Conservation (phyloP, 2,113 vertebrate genomes). For the Cephalophus harveyi region DNA sequence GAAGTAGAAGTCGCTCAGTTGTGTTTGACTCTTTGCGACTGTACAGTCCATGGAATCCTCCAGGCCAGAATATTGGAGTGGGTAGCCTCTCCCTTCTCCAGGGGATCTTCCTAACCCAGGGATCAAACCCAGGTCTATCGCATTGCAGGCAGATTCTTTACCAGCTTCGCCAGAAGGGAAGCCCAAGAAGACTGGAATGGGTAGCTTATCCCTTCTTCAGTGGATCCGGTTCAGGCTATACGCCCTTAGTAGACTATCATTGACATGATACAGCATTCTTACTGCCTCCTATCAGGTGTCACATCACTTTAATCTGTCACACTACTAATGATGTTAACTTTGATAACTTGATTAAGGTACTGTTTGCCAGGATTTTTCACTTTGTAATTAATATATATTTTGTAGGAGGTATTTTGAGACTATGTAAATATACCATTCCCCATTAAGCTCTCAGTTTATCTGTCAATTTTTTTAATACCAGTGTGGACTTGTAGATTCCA, state of each 20-base stretch:
- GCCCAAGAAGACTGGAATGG: background rate
- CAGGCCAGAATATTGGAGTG: background rate
- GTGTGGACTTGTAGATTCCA: background rate
- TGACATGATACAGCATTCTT: background rate
- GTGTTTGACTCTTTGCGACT: background rate
- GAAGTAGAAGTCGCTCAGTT: background rate
- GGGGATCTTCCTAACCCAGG: background rate
- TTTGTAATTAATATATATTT: background rate
- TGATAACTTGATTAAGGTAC: background rate
- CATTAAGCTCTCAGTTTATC: background rate
- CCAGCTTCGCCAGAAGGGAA: background rate
- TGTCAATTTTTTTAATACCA: background rate
- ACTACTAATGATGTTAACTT: background rate
- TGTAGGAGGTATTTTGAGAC: background rate
- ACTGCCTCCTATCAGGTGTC: background rate
- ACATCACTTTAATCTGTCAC: background rate
- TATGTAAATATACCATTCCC: background rate
- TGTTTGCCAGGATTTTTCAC: background rate
- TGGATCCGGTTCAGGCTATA: background rate
- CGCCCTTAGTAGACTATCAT: background rate
- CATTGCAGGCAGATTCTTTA: background rate
- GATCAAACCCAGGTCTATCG: background rate
- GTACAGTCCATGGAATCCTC: background rate
- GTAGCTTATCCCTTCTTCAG: background rate
- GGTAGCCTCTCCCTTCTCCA: background rate